A percentile compares a stretch with the other conserved stretches of the same genome.
Conservation (phyloP, 2,888 invertebrate species). For the Conus canariensis region DNA sequence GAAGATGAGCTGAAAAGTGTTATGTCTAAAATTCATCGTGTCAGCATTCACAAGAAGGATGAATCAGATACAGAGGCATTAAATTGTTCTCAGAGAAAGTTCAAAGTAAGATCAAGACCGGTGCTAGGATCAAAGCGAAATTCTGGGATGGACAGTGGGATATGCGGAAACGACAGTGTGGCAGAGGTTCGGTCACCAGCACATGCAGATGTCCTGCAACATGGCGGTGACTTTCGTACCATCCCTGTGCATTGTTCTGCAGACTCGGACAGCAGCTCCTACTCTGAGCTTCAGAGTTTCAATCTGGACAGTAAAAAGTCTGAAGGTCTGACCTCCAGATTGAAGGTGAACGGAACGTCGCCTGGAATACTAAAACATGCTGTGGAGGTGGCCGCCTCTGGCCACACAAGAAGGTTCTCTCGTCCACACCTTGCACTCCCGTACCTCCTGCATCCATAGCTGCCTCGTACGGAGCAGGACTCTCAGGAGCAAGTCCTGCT, state of each 20-base stretch:
- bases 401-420: neutral
- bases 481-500: neutral
- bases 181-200: no score
- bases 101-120: neutral
- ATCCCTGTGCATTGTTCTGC: neutral
- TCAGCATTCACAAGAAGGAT: neutral
- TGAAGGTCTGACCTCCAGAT: neutral
- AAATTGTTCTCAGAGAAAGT: neutral
- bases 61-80: slow-evolving; percentile 3
- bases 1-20: neutral
- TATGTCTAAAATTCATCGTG: neutral
- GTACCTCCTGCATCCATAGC: neutral
- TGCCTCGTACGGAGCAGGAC: neutral
- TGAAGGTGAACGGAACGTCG: neutral
- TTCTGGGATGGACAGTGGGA: neutral
- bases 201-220: neutral
- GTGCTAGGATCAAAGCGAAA: neutral
- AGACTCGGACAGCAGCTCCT: slow-evolving; percentile 1
- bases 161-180: neutral
- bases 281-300: neutral
- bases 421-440: neutral
- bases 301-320: neutral
- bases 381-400: neutral
- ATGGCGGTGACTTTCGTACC: neutral
- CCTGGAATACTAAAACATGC: neutral